Evolutionary conservation across 2,113 vertebrate species (phyloP).

Genomic region (Otocyon megalotis): DNA sequence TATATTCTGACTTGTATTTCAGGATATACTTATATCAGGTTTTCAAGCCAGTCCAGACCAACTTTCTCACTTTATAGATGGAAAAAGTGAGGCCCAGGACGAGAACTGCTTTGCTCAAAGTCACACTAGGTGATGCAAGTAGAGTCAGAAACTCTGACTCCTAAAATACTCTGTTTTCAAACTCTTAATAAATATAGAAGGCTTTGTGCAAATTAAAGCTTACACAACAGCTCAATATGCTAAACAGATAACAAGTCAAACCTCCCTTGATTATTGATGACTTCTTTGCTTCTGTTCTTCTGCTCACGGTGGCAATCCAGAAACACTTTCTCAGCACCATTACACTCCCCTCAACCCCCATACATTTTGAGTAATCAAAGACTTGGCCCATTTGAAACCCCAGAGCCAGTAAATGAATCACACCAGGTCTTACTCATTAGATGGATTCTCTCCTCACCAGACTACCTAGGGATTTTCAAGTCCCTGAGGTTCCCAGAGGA

Average conservation of each 20-base stretch:
- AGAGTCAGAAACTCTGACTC: not conserved
- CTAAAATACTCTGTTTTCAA: constrained; percentile 9
- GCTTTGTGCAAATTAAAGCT: constrained; percentile 35
- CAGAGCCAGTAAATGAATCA: constrained; percentile 52
- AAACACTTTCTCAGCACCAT: not conserved
- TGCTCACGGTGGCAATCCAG: not conserved
- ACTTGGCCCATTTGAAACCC: not conserved
- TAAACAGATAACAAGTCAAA: constrained; percentile 9
- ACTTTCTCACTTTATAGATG: not conserved
- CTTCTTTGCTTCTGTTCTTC: not conserved
- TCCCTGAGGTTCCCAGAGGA: constrained; percentile 35
- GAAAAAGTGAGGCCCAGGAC: not conserved
- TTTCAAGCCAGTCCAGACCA: constrained; percentile 14
- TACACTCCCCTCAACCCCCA: not conserved
- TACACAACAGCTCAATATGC: not conserved
- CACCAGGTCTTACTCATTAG: not conserved
- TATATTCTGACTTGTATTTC: not conserved
- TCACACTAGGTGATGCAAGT: not conserved
- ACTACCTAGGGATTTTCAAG: constrained; percentile 66
- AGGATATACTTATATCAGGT: not conserved
- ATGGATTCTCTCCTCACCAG: constrained; percentile 57
- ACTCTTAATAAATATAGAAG: not conserved
- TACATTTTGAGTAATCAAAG: not conserved
- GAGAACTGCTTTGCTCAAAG: not conserved
- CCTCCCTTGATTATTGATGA: not conserved